These are phyloP conservation scores for Plusia festucae DNA, from an alignment of 2,888 invertebrate genomes.

Conservation along the genomic window DNA sequence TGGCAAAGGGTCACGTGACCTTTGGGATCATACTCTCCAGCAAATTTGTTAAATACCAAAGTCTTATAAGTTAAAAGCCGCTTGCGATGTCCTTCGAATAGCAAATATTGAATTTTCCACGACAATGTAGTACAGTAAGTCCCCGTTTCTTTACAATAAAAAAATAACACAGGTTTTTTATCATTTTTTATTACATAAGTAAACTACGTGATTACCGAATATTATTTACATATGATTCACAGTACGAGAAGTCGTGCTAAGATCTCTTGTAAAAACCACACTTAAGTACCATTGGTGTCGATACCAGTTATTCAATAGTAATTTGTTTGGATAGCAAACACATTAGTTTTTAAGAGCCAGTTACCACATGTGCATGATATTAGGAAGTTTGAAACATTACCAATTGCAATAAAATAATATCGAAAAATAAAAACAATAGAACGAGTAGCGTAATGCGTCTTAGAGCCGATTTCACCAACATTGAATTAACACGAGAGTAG, in stretches of 20 bases:
- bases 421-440: too few species aligned
- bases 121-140: background rate
- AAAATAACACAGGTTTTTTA: background rate
- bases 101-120: background rate
- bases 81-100: background rate
- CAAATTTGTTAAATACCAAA: background rate
- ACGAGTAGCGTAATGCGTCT: too few species aligned
- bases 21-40: background rate
- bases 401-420: too few species aligned
- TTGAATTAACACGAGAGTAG: too few species aligned
- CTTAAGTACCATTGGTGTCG: background rate
- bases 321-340: conserved; percentile 1
- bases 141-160: background rate
- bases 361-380: background rate
- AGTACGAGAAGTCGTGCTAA: background rate
- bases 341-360: background rate
- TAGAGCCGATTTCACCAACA: too few species aligned
- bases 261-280: conserved; percentile 1
- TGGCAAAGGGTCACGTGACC: too few species aligned
- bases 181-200: background rate
- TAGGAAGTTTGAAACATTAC: too few species aligned
- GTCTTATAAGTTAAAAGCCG: background rate
- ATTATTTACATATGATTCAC: background rate
- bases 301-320: background rate
- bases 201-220: background rate